Evolutionary conservation across 2,113 vertebrate genomes (phyloP).

Genomic region (Lepisosteus osseus): DNA sequence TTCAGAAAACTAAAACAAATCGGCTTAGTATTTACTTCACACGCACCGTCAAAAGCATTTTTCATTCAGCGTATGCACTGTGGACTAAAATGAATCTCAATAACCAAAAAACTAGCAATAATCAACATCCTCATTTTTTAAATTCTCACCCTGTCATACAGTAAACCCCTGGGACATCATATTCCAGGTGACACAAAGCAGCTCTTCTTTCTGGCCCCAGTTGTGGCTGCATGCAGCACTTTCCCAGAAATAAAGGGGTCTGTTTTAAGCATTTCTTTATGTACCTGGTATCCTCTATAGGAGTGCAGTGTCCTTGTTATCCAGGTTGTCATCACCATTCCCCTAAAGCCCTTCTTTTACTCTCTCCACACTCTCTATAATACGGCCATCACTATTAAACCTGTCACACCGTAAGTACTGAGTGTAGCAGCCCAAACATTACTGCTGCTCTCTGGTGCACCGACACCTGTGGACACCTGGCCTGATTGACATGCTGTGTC

Average conservation of each 20-base stretch:
- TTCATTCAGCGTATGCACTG: too few relatives aligned
- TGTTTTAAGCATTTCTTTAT: background rate
- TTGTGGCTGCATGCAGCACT: background rate
- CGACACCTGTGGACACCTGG: constrained; percentile 15
- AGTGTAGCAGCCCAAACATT: constrained; percentile 66
- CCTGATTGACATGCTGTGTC: constrained; percentile 18
- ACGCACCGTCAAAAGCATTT: too few relatives aligned
- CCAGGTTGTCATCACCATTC: constrained; percentile 24
- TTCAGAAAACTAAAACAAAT: too few relatives aligned
- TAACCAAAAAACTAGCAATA: too few relatives aligned
- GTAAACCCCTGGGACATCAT: too few relatives aligned
- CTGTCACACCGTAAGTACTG: constrained; percentile 64
- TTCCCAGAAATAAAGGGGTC: constrained; percentile 15
- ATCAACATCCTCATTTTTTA: too few relatives aligned
- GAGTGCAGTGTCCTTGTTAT: constrained; percentile 33
- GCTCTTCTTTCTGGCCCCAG: too few relatives aligned
- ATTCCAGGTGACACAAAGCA: too few relatives aligned
- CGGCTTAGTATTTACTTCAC: too few relatives aligned
- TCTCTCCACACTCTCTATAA: constrained; percentile 63
- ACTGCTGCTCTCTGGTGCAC: constrained; percentile 50
- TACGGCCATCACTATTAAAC: constrained; percentile 77
- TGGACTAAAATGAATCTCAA: too few relatives aligned
- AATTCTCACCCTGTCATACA: too few relatives aligned
- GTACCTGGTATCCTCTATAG: constrained; percentile 16
- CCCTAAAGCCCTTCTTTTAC: constrained; percentile 40